Conservation (phyloP, 2,888 invertebrate genomes). For the Mythimna impura region DNA sequence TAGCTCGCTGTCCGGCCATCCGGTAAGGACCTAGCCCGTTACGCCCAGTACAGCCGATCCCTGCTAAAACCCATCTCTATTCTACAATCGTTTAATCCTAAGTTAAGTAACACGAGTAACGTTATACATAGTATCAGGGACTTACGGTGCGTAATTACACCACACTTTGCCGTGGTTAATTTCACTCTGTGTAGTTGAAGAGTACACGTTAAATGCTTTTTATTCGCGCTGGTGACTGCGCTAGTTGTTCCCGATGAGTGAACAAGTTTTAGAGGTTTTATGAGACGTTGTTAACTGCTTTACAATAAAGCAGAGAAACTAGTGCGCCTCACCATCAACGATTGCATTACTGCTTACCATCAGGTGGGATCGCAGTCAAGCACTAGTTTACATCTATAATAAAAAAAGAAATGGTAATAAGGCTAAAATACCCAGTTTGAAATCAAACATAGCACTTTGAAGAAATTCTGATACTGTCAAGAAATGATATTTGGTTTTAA, state of each 20-base stretch:
- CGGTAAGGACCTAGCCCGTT: too few relatives aligned
- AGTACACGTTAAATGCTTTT: conserved; percentile 60
- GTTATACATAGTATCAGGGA: conserved; percentile 9
- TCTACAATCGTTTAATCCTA: conserved; percentile 9
- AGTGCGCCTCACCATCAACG: too few relatives aligned
- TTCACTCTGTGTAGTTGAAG: conserved; percentile 56
- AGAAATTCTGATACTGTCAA: too few relatives aligned
- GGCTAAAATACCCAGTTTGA: too few relatives aligned
- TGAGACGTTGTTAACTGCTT: not conserved
- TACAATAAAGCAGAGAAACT: not conserved
- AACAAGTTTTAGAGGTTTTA: conserved; percentile 32
- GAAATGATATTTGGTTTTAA: too few relatives aligned
- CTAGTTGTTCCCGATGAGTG: conserved; percentile 24
- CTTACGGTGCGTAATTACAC: conserved; percentile 56
- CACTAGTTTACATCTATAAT: too few relatives aligned
- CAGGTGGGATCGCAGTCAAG: too few relatives aligned
- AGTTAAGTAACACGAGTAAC: conserved; percentile 15
- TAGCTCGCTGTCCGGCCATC: too few relatives aligned
- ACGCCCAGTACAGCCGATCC: not conserved
- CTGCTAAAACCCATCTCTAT: not conserved
- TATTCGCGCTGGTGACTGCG: conserved; percentile 36
- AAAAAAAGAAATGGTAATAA: too few relatives aligned
- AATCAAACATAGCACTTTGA: too few relatives aligned
- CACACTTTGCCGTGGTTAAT: conserved; percentile 62
- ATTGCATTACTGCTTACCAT: too few relatives aligned